phyloP scores from a whole-genome alignment of 2,113 vertebrate genomes.

The Chaenocephalus aceratus region DNA sequence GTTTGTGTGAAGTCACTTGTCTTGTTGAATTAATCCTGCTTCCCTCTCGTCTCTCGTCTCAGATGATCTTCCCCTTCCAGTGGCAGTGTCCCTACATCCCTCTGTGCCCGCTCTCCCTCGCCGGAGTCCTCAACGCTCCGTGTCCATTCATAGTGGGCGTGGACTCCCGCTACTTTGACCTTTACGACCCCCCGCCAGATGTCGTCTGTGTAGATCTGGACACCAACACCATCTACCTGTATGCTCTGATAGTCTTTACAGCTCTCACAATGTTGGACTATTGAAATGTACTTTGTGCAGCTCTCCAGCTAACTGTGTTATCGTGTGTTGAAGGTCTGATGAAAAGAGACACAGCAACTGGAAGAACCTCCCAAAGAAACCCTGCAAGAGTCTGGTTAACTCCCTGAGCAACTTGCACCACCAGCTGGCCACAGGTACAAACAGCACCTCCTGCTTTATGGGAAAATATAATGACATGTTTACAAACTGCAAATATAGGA shows the following conservation, averaged over 20 bases:
- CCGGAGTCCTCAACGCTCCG: constrained; percentile 94
- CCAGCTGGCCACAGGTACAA: constrained; percentile 89
- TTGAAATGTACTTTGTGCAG: background rate
- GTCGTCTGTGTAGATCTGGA: constrained; percentile 98
- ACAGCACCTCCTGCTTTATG: constrained; percentile 1
- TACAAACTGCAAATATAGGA: background rate
- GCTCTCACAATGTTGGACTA: background rate
- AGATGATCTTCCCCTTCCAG: constrained; percentile 99
- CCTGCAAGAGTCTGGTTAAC: constrained; percentile 91
- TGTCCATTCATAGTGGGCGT: constrained; percentile 97
- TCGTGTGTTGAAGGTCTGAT: constrained; percentile 87
- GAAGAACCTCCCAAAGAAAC: constrained; percentile 98
- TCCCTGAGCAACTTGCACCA: constrained; percentile 90
- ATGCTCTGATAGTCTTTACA: constrained; percentile 69
- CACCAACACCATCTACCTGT: constrained; percentile 98
- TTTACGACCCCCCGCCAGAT: constrained; percentile 96
- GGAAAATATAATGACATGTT: no score
- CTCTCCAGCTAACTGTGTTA: constrained; percentile 19
- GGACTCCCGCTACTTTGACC: constrained; percentile 98
- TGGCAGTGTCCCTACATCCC: constrained; percentile 99
- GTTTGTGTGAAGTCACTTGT: no score
- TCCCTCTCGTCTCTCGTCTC: constrained; percentile 31
- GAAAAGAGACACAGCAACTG: constrained; percentile 94
- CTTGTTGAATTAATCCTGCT: background rate
- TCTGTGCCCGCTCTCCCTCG: constrained; percentile 95